phyloP scores from a whole-genome alignment of 92 coral and sea anemone species.

The Parazoanthus darwini region DNA sequence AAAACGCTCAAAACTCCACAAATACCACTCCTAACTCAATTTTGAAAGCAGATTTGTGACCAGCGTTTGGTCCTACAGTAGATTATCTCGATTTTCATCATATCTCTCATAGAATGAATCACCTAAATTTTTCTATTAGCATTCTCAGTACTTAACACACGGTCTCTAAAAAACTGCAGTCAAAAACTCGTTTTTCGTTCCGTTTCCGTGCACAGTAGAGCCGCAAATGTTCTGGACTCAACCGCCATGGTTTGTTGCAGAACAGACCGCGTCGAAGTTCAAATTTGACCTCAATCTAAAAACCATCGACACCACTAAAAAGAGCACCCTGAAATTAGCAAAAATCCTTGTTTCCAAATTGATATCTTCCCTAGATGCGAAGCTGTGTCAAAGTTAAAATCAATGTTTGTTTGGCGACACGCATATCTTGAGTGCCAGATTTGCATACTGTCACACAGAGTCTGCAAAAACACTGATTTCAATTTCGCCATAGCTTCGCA shows the following conservation, averaged over 20 bases:
- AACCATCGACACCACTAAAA: constrained; percentile 17
- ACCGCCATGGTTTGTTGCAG: constrained; percentile 20
- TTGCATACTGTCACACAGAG: constrained; percentile 10
- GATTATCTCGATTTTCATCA: constrained; percentile 14
- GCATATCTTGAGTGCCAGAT: not conserved
- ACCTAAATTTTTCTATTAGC: not conserved
- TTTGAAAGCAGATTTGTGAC: too few relatives aligned
- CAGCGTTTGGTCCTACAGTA: too few relatives aligned
- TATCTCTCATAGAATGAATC: constrained; percentile 15
- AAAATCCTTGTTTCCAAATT: not conserved
- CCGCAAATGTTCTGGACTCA: constrained; percentile 14
- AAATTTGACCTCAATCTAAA: not conserved
- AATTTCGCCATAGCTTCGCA: too few relatives aligned
- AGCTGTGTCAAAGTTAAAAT: constrained; percentile 3
- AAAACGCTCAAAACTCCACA: too few relatives aligned
- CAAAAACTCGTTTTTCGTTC: constrained; percentile 1
- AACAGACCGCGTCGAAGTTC: not conserved
- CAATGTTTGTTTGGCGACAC: constrained; percentile 14
- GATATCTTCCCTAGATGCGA: constrained; percentile 2
- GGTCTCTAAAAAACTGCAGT: constrained; percentile 14
- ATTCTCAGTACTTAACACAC: not conserved
- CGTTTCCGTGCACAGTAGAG: not conserved
- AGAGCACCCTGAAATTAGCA: constrained; percentile 17
- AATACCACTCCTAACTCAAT: too few relatives aligned
- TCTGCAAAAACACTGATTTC: too few relatives aligned